Evolutionary conservation across 2,888 invertebrate genomes (phyloP).

Genomic region (Tenthredo notha): DNA sequence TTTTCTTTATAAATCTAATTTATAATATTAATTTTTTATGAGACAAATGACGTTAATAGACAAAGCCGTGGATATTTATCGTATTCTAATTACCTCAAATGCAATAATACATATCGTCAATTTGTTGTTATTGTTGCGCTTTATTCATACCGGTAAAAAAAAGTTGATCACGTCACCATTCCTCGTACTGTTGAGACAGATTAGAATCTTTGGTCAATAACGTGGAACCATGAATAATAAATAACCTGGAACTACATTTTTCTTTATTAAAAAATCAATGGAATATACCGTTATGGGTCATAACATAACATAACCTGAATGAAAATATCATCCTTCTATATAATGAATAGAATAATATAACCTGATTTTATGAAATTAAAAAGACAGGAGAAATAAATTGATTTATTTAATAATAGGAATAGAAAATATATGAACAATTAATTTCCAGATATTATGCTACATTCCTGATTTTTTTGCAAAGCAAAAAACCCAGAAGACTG

Average conservation of each 20-base stretch:
- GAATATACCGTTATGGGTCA: not conserved
- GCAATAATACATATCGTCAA: not conserved
- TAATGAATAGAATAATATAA: not conserved
- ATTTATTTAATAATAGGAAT: not conserved
- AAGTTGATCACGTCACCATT: conserved; percentile 6
- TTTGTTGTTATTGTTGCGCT: not conserved
- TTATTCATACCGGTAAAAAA: not conserved
- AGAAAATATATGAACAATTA: not conserved
- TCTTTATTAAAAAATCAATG: not conserved
- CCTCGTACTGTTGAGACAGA: not conserved
- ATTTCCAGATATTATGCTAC: conserved; percentile 54
- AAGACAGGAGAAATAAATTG: not conserved
- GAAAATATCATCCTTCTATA: not conserved
- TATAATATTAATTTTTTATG: not conserved
- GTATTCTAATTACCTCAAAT: not conserved
- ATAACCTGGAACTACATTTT: not conserved
- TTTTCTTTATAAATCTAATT: not conserved
- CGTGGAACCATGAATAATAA: not conserved
- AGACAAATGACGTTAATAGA: not conserved
- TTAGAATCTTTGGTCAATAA: not conserved
- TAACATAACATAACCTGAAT: not conserved
- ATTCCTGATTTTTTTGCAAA: conserved; percentile 64
- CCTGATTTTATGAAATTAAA: not conserved
- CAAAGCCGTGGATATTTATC: not conserved
- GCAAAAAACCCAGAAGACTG: conserved; percentile 73